Percentiles rank a stretch among this genome's conserved stretches.
These are phyloP conservation scores for Nesidiocoris tenuis DNA, from an alignment of 2,888 invertebrate genomes.

Conservation along the genomic window DNA sequence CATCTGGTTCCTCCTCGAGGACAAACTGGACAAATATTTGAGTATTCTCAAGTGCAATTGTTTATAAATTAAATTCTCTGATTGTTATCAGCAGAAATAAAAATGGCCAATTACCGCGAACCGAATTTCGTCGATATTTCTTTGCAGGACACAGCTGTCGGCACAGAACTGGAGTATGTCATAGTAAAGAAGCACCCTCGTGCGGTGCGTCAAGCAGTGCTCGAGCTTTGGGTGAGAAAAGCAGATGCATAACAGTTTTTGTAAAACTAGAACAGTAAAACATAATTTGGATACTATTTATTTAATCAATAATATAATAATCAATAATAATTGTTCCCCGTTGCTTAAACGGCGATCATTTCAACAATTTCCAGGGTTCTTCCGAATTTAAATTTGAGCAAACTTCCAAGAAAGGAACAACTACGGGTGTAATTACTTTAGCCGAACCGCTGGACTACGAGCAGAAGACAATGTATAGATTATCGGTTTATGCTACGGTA, in stretches of 20 bases:
- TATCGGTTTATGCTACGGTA: constrained; percentile 86
- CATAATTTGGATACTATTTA: too few species aligned
- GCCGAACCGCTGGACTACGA: constrained; percentile 75
- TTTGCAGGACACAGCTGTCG: constrained; percentile 73
- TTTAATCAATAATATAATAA: too few species aligned
- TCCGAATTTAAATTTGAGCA: constrained; percentile 73
- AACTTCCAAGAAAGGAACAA: constrained; percentile 51
- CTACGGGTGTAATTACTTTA: constrained; percentile 51
- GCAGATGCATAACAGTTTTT: too few species aligned
- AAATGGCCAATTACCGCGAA: too few species aligned
- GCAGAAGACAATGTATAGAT: constrained; percentile 80
- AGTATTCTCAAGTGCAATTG: too few species aligned
- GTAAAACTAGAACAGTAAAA: background rate
- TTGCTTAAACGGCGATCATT: too few species aligned
- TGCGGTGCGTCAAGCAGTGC: constrained; percentile 73
- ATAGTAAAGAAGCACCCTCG: constrained; percentile 77
- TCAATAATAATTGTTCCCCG: too few species aligned
- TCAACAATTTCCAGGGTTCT: constrained; percentile 62
- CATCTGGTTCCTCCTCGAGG: too few species aligned
- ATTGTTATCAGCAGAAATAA: too few species aligned
- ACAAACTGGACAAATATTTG: too few species aligned
- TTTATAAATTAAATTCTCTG: too few species aligned
- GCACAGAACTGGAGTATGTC: constrained; percentile 78
- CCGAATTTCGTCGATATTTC: too few species aligned
- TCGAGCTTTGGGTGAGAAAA: constrained; percentile 71